Evolutionary conservation across 2,797 vertebrate genomes (phyloP), one percentile per base, ranked within the genome.

Genomic region (Psittacula derbiana): DNA sequence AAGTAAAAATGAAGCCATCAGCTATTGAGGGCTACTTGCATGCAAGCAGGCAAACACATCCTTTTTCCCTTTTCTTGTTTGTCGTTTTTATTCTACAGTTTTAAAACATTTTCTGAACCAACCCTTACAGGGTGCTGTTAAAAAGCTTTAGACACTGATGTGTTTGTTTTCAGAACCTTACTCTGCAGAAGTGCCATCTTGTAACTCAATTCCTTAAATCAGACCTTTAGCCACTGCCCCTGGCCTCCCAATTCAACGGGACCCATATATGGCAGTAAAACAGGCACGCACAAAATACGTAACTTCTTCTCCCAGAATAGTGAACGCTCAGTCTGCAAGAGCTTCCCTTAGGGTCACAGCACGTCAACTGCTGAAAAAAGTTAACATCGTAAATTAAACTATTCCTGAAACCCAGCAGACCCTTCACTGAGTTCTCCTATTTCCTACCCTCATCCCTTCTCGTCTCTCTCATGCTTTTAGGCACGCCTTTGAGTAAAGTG

Each of bases 1-100:
- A 93, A 96, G 96, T 82, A 95, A 95, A 96, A 97, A 85, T 40
- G 95, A 97, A 96, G 60, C 62, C 71, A 50, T 93, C 96, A 94
- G 40, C 96, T 86, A 82, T 76, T 90, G 72, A 40, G 71, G 72
- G 92, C 80, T 23, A 78, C 89, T 67, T 64, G 61, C 55, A 82
- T 5, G 62, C 85, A 92, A 92, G 64, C 84, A 94, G 62, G 92
- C 60, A 91, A 84, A 69, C 53, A 58, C 14, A 74, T 86, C 57
- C 61, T 60, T 95, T 93, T 40, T 80, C 43, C 55, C n/a, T 76
- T 93, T 94, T 55, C 80, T n/a, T 31, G 28, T 25, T 43, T 80
- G 52, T 60, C n/a, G 5, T 23, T 13, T 7, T 36, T 46, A 86
- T 69, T 62, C 46, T 36, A 23, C 47, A 19, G 91, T 78, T 95